Evolutionary conservation across 2,888 invertebrate species (phyloP).

Genomic region (Amblyjoppa fuscipennis): DNA sequence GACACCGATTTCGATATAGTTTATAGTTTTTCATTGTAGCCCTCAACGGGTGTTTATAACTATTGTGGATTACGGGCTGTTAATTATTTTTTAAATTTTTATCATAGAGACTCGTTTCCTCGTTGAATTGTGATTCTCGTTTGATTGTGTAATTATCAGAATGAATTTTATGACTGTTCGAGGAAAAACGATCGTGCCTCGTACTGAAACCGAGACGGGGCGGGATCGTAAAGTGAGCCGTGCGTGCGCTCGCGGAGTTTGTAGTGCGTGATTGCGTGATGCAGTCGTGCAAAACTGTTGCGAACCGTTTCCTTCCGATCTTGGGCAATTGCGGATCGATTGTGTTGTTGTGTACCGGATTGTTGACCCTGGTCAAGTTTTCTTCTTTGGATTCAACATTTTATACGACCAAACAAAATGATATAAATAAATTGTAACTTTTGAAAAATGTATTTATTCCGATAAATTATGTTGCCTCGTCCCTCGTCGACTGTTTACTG

Average conservation of each 20-base stretch:
- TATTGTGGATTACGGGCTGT: neutral
- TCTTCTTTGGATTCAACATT: neutral
- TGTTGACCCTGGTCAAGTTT: neutral
- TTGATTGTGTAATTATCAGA: constrained; percentile 55
- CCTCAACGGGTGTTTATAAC: neutral
- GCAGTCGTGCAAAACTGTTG: constrained; percentile 73
- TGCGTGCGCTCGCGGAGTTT: constrained; percentile 42
- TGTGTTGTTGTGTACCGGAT: neutral
- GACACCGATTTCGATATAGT: neutral
- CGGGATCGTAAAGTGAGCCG: constrained; percentile 52
- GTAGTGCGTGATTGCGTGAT: constrained; percentile 72
- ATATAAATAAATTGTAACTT: too few relatives aligned
- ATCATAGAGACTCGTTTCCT: constrained; percentile 22
- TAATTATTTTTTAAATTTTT: neutral
- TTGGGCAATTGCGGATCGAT: constrained; percentile 67
- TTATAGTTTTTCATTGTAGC: neutral
- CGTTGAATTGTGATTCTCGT: constrained; percentile 45
- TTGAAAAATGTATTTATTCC: neutral
- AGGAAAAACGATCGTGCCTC: constrained; percentile 39
- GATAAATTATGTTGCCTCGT: neutral
- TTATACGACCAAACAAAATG: neutral
- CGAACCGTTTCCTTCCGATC: constrained; percentile 75
- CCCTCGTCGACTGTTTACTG: constrained; percentile 28
- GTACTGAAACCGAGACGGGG: constrained; percentile 18
- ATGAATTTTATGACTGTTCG: constrained; percentile 59